phyloP scores from a whole-genome alignment of 2,797 vertebrate species.

The Rhabdophis nuchalis region DNA sequence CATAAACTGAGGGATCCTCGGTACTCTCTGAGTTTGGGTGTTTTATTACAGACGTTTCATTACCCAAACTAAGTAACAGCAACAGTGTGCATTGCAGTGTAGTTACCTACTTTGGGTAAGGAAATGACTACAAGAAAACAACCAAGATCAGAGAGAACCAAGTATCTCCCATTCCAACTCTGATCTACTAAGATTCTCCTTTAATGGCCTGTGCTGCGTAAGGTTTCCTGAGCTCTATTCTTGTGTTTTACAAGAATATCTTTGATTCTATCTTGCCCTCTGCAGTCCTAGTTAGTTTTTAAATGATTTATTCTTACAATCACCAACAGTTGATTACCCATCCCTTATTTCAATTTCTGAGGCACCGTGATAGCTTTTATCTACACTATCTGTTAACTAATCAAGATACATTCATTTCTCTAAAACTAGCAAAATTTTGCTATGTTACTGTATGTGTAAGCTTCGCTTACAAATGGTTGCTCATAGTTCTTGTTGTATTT shows the following conservation, averaged over 20 bases:
- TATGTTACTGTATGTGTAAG: neutral
- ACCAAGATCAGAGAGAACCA: neutral
- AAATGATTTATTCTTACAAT: neutral
- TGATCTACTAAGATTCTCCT: neutral
- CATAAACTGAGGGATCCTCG: neutral
- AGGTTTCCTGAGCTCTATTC: neutral
- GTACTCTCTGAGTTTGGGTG: neutral
- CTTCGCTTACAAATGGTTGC: neutral
- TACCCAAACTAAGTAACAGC: neutral
- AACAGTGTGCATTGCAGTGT: neutral
- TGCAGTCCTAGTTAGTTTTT: neutral
- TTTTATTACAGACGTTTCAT: neutral
- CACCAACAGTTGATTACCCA: neutral
- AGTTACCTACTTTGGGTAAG: neutral
- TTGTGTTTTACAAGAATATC: neutral
- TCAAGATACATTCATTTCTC: neutral
- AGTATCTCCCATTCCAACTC: neutral
- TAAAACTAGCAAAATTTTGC: neutral
- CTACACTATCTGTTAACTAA: neutral
- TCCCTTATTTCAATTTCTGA: neutral
- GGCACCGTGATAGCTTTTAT: neutral
- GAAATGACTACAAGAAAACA: neutral
- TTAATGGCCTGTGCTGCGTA: neutral
- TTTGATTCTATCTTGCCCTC: neutral
- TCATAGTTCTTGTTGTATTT: neutral